Percentiles rank a stretch among this genome's conserved stretches.
phyloP scores from a whole-genome alignment of 2,113 vertebrate genomes.

The Romanogobio albipinnatus region DNA sequence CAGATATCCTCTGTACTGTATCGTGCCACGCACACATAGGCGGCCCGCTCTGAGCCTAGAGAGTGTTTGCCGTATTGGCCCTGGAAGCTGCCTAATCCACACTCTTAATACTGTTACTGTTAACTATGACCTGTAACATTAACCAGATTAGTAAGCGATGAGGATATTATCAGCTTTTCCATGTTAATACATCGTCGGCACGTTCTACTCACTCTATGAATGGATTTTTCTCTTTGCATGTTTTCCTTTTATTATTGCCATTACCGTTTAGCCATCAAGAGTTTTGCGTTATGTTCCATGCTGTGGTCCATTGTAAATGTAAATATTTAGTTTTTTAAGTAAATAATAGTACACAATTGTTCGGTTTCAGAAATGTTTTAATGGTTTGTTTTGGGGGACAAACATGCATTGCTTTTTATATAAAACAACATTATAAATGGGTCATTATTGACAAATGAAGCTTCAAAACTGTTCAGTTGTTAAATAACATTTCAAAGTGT shows the following conservation, averaged over 20 bases:
- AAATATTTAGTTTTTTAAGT: neutral
- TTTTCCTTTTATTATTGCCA: neutral
- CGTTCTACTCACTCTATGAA: neutral
- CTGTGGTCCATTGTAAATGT: neutral
- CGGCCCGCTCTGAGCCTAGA: neutral
- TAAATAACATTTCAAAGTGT: too few species aligned
- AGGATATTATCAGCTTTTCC: constrained; percentile 53
- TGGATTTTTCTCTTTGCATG: neutral
- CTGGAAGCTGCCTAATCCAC: constrained; percentile 61
- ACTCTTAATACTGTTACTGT: constrained; percentile 62
- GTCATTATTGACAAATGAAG: too few species aligned
- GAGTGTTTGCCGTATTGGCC: constrained; percentile 39
- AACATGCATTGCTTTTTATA: neutral
- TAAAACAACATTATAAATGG: neutral
- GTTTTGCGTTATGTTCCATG: too few species aligned
- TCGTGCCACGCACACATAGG: constrained; percentile 20
- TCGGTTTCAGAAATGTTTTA: neutral
- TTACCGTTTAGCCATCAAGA: neutral
- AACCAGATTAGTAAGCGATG: constrained; percentile 48
- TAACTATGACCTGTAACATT: constrained; percentile 58
- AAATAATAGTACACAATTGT: neutral
- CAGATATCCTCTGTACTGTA: neutral
- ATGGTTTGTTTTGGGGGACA: neutral
- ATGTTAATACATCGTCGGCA: neutral
- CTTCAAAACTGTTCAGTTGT: too few species aligned